Evolutionary conservation across 2,888 invertebrate genomes (phyloP), one percentile per base, ranked within the genome.

Genomic region (Cyclophora punctaria): DNA sequence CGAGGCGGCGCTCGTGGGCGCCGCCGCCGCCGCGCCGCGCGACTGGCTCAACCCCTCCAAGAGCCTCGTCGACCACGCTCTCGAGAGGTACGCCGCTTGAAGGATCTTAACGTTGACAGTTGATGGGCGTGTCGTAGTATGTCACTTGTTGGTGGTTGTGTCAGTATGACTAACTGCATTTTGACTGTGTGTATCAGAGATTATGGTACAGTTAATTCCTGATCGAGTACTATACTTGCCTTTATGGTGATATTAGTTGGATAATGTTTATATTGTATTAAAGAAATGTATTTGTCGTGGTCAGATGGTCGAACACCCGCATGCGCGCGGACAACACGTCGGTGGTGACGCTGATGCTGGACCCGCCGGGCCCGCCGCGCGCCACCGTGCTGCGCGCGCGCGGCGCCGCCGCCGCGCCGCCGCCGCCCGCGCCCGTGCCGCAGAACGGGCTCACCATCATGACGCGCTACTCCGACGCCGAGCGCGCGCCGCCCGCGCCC

Each of bases 261-360:
- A 20, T 20, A 20, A 20, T 20, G 20, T 41, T 49, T 44, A n/a
- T 44, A 44, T 50, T 49, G 46, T 45, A 34, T 34, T 44, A 41
- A 47, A 34, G 33, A 43, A 42, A 2, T 42, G 44, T 20, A 20
- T 20, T 20, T 20, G 34, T 48, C 4, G 33, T 45, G 37, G 37
- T 37, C 64, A 91, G 92, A 50, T 99, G 98, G 98, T 92, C 93
- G 33, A 91, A 90, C 46, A 94, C 95, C 4, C 91, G 94, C 71
- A 93, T 98, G 91, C 91, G 98, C 42, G 98, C 99, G 0, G 99
- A 99, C 80, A 99, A 99, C 78, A 97, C 98, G 0, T 97, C 97
- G 7, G 98, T 97, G 45, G 95, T 99, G 33, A 89, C 96, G 0
- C 89, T 98, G 33, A 95, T 98, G 92, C 87, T 98, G 56, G 97